Evolutionary conservation across 2,797 vertebrate genomes (phyloP).

Genomic region (Peromyscus eremicus): DNA sequence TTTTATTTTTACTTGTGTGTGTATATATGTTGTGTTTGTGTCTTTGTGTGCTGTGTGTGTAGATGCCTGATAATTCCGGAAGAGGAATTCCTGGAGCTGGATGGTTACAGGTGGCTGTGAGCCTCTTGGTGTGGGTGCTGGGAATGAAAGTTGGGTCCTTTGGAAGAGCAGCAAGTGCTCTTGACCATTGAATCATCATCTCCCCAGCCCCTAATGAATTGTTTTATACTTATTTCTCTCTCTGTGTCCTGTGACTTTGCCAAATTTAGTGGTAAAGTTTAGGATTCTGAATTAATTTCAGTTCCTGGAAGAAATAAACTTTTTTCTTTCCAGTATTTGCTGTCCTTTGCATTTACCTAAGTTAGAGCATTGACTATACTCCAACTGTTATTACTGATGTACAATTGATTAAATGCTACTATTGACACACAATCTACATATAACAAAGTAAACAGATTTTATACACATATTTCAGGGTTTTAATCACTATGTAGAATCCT

Average conservation of each 20-base stretch:
- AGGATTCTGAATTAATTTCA: not conserved
- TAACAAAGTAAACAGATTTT: conserved; percentile 1
- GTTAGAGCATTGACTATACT: not conserved
- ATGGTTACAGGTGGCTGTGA: not conserved
- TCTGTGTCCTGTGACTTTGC: not conserved
- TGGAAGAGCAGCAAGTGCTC: not conserved
- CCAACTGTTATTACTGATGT: not conserved
- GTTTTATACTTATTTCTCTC: not conserved
- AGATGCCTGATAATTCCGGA: not conserved
- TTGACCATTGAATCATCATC: not conserved
- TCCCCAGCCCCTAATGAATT: not conserved
- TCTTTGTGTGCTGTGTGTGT: not conserved
- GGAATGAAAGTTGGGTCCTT: not conserved
- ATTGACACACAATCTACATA: not conserved
- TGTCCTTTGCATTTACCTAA: conserved; percentile 3
- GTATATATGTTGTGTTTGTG: not conserved
- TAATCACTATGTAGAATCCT: not conserved
- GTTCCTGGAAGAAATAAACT: not conserved
- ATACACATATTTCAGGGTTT: not conserved
- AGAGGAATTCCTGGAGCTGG: not conserved
- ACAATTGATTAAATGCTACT: not conserved
- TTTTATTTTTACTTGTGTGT: not conserved
- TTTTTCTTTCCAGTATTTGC: conserved; percentile 19
- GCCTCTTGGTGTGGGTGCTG: too few species aligned
- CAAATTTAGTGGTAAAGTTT: conserved; percentile 20